Evolutionary conservation across 1,140 invertebrate species (phyloP), one percentile per base, ranked within the genome.

Genomic region (Dreissena polymorpha): DNA sequence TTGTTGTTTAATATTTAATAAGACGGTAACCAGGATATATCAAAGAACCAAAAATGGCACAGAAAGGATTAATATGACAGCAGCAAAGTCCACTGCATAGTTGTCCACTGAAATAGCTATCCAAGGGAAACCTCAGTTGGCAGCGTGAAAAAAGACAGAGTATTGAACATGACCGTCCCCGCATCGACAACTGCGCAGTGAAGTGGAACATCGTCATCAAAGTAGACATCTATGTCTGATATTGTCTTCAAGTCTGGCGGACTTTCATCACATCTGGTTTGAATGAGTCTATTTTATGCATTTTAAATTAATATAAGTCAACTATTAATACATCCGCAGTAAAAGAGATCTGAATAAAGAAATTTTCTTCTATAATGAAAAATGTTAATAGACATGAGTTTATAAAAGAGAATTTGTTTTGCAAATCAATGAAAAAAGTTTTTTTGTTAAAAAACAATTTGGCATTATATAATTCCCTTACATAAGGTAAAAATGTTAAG

Each of bases 131-230:
- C 39, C 39, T 83, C 81, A 8, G 25, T 10, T 12, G 72, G 81
- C 25, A 83, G 39, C 0, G 64, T 12, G 51, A 83, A 57, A 53
- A 60, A 51, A 7, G 64, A 49, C 21, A 83, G 21, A 23, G 13
- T 23, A 49, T 76, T 76, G 73, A 76, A 83, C 18, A 51, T 18
- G 23, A 76, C 76, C 14, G 68, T 64, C 10, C 81, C 81, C 63
- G n/a, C 13, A 25, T 77, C 81, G 0, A 83, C 72, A 6, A 83
- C 57, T 27, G 73, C 72, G 67, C 81, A 83, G 0, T 76, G 73
- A 27, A 83, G 25, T 7, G 63, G 27, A 10, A 57, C 67, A 23
- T 76, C 72, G 64, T 83, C 81, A 60, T 70, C 25, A 16, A 83
- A 29, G 53, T 76, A 83, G 29, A 23, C 25, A 1, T n/a, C 18